Evolutionary conservation across 2,888 invertebrate species (phyloP), one percentile per base, ranked within the genome.

Genomic region (Stenodera caucasica): DNA sequence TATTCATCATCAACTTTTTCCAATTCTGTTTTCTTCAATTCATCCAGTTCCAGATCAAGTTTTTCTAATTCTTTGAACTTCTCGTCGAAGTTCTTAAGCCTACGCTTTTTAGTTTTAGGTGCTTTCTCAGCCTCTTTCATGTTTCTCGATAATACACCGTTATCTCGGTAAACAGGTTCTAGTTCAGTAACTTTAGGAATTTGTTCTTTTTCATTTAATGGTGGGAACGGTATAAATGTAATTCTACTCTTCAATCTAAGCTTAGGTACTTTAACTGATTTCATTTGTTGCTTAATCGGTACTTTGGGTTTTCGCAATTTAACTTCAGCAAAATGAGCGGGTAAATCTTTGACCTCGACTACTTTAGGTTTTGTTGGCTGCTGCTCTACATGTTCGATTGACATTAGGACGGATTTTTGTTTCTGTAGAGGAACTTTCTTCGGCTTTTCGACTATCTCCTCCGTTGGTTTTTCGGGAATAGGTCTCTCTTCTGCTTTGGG

Each of bases 221-320:
- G 78, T 35, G 82, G 81, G 65, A 82, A 82, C 54, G 82, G 81
- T 1, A 82, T 77, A 68, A 83, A 84, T 45, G 81, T 83, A n/a
- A 91, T 88, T 67, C 88, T 84, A 75, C 91, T 91, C 72, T 89
- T 90, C 0, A 92, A 79, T 72, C 88, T 83, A 55, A 89, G 82
- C 77, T 88, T 89, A 0, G 89, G 90, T 57, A 90, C 78, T 66
- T 71, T 74, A 0, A 65, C 72, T 84, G 61, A 61, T 56, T 72
- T 70, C 2, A 61, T 63, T 66, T 76, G 77, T 67, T 77, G 77
- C 58, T 74, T 75, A 49, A 70, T 66, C n/a, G 71, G 63, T 32
- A 68, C 60, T 64, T 77, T 79, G 7, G 78, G 75, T 66, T 79
- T 80, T 50, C 73, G 90, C 4, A 91, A 79, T 80, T 90, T 90